These are phyloP conservation scores for Mesitornis unicolor DNA, from an alignment of 2,113 vertebrate genomes.

Conservation along the genomic window DNA sequence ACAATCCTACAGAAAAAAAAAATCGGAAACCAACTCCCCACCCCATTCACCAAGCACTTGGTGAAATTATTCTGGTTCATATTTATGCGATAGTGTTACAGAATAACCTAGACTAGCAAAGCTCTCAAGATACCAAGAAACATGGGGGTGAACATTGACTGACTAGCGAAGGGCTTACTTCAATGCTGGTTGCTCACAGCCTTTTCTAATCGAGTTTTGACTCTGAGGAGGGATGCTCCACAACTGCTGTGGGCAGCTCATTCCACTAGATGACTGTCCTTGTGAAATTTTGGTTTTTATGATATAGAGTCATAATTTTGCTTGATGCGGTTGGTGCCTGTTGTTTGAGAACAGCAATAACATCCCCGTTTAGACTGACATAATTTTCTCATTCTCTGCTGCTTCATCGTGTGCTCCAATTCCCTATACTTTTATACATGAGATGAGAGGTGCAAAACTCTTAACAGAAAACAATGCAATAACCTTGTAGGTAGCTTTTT, in stretches of 20 bases:
- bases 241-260: not conserved
- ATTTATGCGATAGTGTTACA: not conserved
- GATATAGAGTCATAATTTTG: not conserved
- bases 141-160: too few relatives aligned
- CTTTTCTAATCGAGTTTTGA: not conserved
- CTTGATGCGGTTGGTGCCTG: not conserved
- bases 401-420: not conserved
- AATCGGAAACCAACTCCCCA: not conserved
- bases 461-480: not conserved
- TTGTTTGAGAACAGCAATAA: too few relatives aligned
- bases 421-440: not conserved
- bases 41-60: not conserved
- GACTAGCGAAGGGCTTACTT: not conserved
- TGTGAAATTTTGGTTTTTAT: not conserved
- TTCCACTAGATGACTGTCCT: not conserved
- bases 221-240: not conserved
- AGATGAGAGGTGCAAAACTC: not conserved
- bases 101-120: not conserved
- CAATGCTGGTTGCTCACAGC: not conserved
- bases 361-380: not conserved
- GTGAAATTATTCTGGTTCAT: not conserved
- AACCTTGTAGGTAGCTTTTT: not conserved
- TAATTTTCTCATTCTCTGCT: not conserved
- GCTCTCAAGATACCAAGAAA: not conserved
- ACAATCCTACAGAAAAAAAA: not conserved